A percentile compares a stretch with the other conserved stretches of the same genome.
These are phyloP conservation scores for Rhagonycha fulva DNA, from an alignment of 2,888 invertebrate genomes.

Conservation along the genomic window DNA sequence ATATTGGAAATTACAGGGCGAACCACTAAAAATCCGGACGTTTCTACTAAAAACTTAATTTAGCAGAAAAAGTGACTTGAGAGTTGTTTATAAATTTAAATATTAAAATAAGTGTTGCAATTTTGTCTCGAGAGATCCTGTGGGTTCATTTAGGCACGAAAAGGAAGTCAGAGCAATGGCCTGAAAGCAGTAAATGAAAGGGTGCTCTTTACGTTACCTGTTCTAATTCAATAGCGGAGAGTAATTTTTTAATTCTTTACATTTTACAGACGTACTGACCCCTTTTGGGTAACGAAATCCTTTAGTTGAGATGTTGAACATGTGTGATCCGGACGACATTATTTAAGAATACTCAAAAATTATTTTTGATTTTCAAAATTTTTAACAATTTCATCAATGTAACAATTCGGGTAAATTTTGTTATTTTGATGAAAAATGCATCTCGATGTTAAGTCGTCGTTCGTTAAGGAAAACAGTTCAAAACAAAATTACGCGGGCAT, in stretches of 20 bases:
- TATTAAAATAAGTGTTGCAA: neutral
- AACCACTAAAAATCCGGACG: neutral
- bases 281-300: conserved; percentile 36
- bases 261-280: conserved; percentile 52
- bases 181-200: conserved; percentile 12
- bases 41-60: neutral
- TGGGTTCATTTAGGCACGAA: neutral
- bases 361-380: neutral
- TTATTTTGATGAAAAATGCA: conserved; percentile 8
- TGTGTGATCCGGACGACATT: conserved; percentile 39
- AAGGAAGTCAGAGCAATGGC: conserved; percentile 15
- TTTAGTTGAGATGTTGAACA: conserved; percentile 32
- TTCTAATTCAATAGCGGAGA: conserved; percentile 44
- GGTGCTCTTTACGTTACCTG: conserved; percentile 43
- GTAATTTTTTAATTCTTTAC: conserved; percentile 44
- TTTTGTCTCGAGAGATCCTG: neutral
- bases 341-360: conserved; percentile 10
- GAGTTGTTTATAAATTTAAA: neutral
- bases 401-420: conserved; percentile 1
- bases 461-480: neutral
- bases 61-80: neutral
- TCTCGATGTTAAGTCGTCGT: conserved; percentile 12
- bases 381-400: neutral
- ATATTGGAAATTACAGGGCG: neutral
- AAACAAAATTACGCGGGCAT: conserved; percentile 13